Evolutionary conservation across 2,888 invertebrate species (phyloP), one percentile per base, ranked within the genome.

Genomic region (Ochlodes sylvanus): DNA sequence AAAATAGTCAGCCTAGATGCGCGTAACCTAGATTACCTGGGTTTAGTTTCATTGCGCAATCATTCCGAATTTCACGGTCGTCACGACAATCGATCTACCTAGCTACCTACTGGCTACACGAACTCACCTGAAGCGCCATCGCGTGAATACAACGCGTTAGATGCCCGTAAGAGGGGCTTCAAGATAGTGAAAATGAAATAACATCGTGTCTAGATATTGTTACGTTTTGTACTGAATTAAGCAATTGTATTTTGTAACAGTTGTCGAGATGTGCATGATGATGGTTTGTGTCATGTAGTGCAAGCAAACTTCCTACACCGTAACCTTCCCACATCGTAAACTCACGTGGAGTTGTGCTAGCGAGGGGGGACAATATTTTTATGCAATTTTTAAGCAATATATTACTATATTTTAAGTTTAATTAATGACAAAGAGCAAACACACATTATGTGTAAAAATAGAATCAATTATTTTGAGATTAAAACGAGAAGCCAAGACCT

Each of bases 61-160:
- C 34, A 50, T n/a, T 50, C 61, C 34, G 21, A 47, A 50, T 61
- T 61, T 61, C 61, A 61, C 61, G 61, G 61, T 61, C 61, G 61
- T 50, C 32, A 44, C 44, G 44, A 44, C 44, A n/a, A 44, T 15
- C 44, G 4, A 15, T 38, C 38, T 38, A 38, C 34, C 7, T 34
- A 34, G 7, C 7, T 5, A 1, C 2, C 7, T 34, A 34, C 38
- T 10, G 44, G 44, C 44, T 7, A 38, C 15, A 44, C 44, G n/a
- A 44, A 15, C 15, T 7, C n/a, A 44, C 15, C 7, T 44, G 44
- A 44, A 44, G 44, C 44, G 7, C 6, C 15, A 15, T 44, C 44
- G 44, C 44, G 44, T 44, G 15, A 15, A 15, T 15, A 1, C 4
- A n/a, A 5, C 15, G 7, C 44, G 15, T 44, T 44, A 44, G 7